These are phyloP conservation scores for Cheilosia vernalis DNA, from an alignment of 2,888 invertebrate genomes.

Conservation along the genomic window DNA sequence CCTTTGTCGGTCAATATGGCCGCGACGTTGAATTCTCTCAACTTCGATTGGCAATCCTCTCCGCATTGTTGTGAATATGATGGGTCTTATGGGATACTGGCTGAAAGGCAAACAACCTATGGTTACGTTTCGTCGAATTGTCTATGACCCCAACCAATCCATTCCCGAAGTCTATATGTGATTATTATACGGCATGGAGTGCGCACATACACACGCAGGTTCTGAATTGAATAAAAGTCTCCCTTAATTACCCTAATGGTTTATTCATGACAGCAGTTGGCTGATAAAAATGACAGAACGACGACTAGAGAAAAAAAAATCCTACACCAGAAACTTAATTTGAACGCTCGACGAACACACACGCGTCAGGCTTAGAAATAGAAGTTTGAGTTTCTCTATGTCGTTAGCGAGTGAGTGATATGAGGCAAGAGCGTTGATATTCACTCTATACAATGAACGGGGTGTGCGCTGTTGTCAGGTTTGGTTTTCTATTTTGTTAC, in stretches of 20 bases:
- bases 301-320: conserved; percentile 13
- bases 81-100: not conserved
- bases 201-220: conserved; percentile 56
- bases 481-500: conserved; percentile 21
- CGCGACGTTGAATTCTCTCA: conserved; percentile 7
- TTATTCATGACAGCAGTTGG: conserved; percentile 71
- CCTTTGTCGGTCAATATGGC: conserved; percentile 54
- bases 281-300: conserved; percentile 69
- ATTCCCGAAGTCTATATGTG: conserved; percentile 9
- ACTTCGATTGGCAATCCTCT: conserved; percentile 27
- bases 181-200: conserved; percentile 16
- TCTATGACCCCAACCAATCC: conserved; percentile 60
- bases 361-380: conserved; percentile 21
- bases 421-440: conserved; percentile 15
- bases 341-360: conserved; percentile 49
- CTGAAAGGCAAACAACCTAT: conserved; percentile 42
- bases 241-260: conserved; percentile 75
- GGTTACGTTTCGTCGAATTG: conserved; percentile 54
- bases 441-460: not conserved
- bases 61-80: not conserved
- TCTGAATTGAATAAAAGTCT: conserved; percentile 70
- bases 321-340: conserved; percentile 55
- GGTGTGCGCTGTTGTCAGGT: conserved; percentile 17
- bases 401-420: conserved; percentile 35
- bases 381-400: conserved; percentile 6